Evolutionary conservation across 2,113 vertebrate genomes (phyloP).

Genomic region (Hydropotes inermis): DNA sequence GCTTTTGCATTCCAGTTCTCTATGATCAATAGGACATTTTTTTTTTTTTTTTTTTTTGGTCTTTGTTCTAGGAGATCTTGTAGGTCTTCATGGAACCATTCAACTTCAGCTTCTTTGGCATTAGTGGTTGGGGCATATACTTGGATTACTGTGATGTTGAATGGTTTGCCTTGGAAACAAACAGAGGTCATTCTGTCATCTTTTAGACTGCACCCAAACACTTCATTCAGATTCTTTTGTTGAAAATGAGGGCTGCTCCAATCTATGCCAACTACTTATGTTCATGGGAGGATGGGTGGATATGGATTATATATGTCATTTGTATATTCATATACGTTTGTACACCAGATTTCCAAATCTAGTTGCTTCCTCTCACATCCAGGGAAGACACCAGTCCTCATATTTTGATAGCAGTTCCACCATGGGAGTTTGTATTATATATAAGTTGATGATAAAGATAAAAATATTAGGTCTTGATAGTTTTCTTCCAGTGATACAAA

Average conservation of each 20-base stretch:
- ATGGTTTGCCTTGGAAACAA: background rate
- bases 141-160: background rate
- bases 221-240: background rate
- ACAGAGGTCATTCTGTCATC: background rate
- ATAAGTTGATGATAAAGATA: background rate
- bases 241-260: background rate
- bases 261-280: conserved; percentile 19
- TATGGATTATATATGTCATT: conserved; percentile 15
- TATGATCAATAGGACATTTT: background rate
- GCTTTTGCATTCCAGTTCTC: background rate
- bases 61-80: background rate
- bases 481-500: background rate
- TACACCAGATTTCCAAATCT: background rate
- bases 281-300: background rate
- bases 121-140: background rate
- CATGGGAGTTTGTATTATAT: background rate
- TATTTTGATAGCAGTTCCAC: background rate
- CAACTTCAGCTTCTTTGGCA: background rate
- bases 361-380: background rate
- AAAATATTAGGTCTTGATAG: background rate
- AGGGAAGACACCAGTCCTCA: background rate
- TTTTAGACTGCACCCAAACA: background rate
- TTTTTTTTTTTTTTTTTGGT: background rate
- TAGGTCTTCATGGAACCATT: background rate
- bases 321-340: conserved; percentile 12